Conservation (phyloP, 1,140 invertebrate species). For the Pissodes strobi region DNA sequence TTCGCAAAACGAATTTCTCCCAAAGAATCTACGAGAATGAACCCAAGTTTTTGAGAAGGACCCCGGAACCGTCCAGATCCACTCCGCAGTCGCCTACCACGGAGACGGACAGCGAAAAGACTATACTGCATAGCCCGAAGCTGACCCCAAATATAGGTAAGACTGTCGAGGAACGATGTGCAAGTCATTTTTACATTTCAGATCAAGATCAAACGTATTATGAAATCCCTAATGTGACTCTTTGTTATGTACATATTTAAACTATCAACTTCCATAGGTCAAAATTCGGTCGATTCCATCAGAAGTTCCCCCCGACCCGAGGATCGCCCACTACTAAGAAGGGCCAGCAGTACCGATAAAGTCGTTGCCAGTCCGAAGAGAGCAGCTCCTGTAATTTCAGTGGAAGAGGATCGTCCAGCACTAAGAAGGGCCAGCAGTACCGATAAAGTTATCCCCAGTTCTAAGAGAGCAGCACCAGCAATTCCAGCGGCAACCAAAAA, state of each 20-base stretch:
- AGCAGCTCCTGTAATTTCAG: constrained; percentile 50
- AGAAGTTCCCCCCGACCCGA: constrained; percentile 15
- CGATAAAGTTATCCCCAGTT: constrained; percentile 44
- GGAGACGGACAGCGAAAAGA: constrained; percentile 55
- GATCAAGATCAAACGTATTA: no score
- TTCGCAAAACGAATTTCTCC: constrained; percentile 68
- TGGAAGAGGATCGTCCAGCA: constrained; percentile 14
- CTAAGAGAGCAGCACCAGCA: constrained; percentile 48
- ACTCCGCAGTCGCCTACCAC: constrained; percentile 47
- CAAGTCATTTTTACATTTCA: no score
- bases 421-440: constrained; percentile 47
- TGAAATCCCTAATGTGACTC: no score
- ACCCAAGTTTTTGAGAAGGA: constrained; percentile 40
- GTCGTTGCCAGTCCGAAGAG: constrained; percentile 50
- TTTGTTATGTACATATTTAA: background rate
- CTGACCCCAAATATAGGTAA: constrained; percentile 27
- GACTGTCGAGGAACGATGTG: no score
- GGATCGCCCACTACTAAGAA: constrained; percentile 9
- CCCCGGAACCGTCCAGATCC: constrained; percentile 21
- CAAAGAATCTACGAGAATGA: constrained; percentile 62
- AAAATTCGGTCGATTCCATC: background rate
- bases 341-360: constrained; percentile 49
- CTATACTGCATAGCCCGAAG: constrained; percentile 35
- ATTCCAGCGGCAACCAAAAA: constrained; percentile 56
- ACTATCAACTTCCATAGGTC: background rate